Percentiles rank a stretch among this genome's conserved stretches.
Evolutionary conservation across 2,888 invertebrate species (phyloP).

Genomic region (Zonitis immaculata): DNA sequence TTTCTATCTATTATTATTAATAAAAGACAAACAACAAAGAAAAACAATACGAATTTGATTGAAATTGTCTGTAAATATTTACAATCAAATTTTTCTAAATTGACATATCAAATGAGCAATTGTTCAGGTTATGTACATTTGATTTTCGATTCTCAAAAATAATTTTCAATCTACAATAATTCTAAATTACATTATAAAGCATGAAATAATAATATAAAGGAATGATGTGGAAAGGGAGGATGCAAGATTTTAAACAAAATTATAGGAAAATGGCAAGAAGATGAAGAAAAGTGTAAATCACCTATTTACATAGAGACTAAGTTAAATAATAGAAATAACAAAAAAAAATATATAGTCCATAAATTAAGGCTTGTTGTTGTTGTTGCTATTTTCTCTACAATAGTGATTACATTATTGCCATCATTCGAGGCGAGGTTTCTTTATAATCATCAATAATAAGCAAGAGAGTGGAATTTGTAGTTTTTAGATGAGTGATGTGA

Average conservation of each 20-base stretch:
- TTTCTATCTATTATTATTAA: neutral
- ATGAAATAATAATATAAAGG: slow-evolving; percentile 3
- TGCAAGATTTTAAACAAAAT: neutral
- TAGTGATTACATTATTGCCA: slow-evolving; percentile 13
- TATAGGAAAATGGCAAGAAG: slow-evolving; percentile 22
- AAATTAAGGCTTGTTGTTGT: slow-evolving; percentile 26
- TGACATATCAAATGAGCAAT: slow-evolving; percentile 34
- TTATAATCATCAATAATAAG: slow-evolving; percentile 11
- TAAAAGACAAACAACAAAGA: neutral
- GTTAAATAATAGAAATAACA: slow-evolving; percentile 29
- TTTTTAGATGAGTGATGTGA: slow-evolving; percentile 80
- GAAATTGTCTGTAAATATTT: neutral
- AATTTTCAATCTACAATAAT: slow-evolving; percentile 4
- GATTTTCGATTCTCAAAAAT: slow-evolving; percentile 19
- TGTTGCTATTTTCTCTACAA: slow-evolving; percentile 4
- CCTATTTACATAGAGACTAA: slow-evolving; percentile 32
- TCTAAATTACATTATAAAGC: neutral
- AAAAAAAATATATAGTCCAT: slow-evolving; percentile 30
- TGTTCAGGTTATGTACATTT: slow-evolving; percentile 40
- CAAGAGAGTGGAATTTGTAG: slow-evolving; percentile 19
- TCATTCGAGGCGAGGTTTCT: slow-evolving; percentile 8
- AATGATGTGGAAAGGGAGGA: neutral
- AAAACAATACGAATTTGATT: too few relatives aligned
- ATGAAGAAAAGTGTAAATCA: slow-evolving; percentile 11
- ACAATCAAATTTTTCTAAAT: neutral